Conservation (phyloP, 2,888 invertebrate genomes). For the Drosophila demipolita region DNA sequence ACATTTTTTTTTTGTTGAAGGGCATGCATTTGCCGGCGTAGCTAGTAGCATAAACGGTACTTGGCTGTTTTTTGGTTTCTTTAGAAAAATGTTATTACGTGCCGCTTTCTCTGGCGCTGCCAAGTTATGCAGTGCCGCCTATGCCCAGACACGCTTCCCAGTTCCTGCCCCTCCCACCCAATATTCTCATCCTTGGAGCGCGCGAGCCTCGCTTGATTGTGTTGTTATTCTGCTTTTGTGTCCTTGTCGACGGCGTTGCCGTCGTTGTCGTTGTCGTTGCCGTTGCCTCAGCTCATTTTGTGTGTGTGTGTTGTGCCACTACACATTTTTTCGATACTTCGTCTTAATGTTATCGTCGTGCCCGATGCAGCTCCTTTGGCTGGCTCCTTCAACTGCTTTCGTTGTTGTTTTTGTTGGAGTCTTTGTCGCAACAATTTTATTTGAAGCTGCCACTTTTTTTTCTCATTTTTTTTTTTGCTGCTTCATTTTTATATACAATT, state of each 20-base stretch:
- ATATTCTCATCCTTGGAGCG: conserved; percentile 9
- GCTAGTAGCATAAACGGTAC: neutral
- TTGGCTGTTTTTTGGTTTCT: conserved; percentile 56
- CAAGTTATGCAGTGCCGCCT: conserved; percentile 78
- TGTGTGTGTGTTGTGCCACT: conserved; percentile 60
- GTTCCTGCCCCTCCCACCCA: neutral
- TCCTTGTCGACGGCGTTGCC: conserved; percentile 61
- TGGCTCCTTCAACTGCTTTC: conserved; percentile 61
- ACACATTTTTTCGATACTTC: conserved; percentile 81
- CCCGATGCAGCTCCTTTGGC: conserved; percentile 66
- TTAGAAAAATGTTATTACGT: conserved; percentile 79
- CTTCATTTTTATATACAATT: conserved; percentile 81
- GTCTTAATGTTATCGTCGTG: conserved; percentile 79
- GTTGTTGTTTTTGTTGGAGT: conserved; percentile 51
- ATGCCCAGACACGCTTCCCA: conserved; percentile 74
- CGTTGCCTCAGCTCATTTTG: conserved; percentile 34
- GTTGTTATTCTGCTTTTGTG: conserved; percentile 79
- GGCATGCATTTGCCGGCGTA: neutral
- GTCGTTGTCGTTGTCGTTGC: conserved; percentile 33
- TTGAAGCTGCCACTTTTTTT: conserved; percentile 78
- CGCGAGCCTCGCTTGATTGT: conserved; percentile 76
- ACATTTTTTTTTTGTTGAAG: neutral
- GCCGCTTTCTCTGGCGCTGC: conserved; percentile 73
- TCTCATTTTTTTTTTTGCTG: conserved; percentile 43
- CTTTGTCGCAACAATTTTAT: conserved; percentile 82